Evolutionary conservation across 2,797 vertebrate species (phyloP), one percentile per base, ranked within the genome.

Genomic region (Otus scops): DNA sequence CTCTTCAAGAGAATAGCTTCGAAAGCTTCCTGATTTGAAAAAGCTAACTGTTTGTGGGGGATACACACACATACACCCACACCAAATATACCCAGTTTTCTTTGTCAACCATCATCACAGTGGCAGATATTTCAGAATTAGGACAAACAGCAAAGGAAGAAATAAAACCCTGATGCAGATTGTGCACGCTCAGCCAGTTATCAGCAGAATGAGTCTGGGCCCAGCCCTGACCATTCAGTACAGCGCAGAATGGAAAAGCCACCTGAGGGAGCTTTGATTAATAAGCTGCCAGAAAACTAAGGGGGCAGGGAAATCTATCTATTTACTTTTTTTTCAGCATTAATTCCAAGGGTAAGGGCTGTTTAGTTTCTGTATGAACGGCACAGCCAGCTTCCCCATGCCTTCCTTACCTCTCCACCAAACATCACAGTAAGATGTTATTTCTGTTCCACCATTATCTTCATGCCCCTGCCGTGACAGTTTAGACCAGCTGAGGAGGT

Each of bases 171-270:
- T 86, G 22, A 67, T 24, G 45, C 22, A 78, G 70, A 85, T 15
- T 75, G 86, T 81, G 88, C 64, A 30, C 32, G 85, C 85, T 69
- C 92, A 96, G 93, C 39, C 92, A 94, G 73, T 74, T 63, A 85
- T 34, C 65, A 82, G 79, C 81, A 94, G 75, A 96, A 65, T 10
- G 47, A 94, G 96, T 95, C 88, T 14, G 89, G 96, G 89, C 68
- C 95, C 97, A 97, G 97, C 94, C 93, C 93, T 88, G 89, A 91
- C 80, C 83, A 75, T 92, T 95, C 93, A 96, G 68, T 24, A 53
- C 22, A 79, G 74, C 4, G 2, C 36, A 80, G 68, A 91, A 86
- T 19, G 57, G 24, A 83, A 79, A 85, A 73, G 17, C 16, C 39
- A 85, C 18, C 1, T 34, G 21, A 80, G 27, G 30, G 36, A 77